Evolutionary conservation across 2,888 invertebrate species (phyloP).

Genomic region (Myathropa florea): DNA sequence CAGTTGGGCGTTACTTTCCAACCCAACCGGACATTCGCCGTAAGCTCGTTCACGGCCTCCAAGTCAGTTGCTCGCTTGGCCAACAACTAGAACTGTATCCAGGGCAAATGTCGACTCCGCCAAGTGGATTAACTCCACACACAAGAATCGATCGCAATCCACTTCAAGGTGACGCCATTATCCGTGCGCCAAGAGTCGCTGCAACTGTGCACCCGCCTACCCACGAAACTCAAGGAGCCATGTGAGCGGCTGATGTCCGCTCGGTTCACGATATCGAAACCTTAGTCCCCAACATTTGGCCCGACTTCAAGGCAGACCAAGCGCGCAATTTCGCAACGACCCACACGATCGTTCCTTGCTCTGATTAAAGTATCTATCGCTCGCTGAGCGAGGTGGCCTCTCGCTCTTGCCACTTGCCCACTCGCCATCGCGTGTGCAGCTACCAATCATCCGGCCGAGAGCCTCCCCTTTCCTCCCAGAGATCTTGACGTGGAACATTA

Average conservation of each 20-base stretch:
- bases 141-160: background rate
- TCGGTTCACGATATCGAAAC: conserved; percentile 7
- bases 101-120: background rate
- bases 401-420: background rate
- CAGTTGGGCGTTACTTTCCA: background rate
- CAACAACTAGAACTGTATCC: background rate
- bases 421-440: background rate
- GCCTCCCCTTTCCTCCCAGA: conserved; percentile 32
- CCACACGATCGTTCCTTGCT: conserved; percentile 52
- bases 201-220: background rate
- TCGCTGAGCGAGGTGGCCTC: background rate
- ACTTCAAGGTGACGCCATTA: background rate
- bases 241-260: conserved; percentile 15
- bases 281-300: conserved; percentile 43
- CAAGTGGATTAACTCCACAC: background rate
- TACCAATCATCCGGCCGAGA: background rate
- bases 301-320: conserved; percentile 61
- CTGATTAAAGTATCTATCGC: conserved; percentile 42
- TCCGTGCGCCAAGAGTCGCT: background rate
- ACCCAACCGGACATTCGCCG: background rate
- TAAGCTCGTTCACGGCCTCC: background rate
- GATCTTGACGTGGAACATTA: conserved; percentile 70
- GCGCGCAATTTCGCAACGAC: conserved; percentile 39
- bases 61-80: background rate
- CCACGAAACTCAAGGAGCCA: background rate